Percentiles rank a stretch among this genome's conserved stretches.
phyloP scores from a whole-genome alignment of 2,113 vertebrate species.

The Pyxicephalus adspersus region DNA sequence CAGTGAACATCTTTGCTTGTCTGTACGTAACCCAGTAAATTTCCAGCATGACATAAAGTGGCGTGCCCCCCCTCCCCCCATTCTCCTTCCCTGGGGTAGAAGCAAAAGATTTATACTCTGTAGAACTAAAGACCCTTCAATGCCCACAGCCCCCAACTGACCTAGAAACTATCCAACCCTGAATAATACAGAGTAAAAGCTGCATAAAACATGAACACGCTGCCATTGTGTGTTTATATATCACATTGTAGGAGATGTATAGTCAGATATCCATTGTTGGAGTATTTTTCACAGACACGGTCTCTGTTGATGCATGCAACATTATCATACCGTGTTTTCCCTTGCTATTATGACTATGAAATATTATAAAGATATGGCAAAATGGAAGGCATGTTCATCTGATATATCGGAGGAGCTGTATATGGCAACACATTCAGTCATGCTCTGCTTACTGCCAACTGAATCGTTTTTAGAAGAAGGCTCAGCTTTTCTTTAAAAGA shows the following conservation, averaged over 20 bases:
- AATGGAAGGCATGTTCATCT: too few species aligned
- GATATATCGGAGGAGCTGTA: too few species aligned
- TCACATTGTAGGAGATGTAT: slow-evolving; percentile 26
- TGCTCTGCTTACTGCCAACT: too few species aligned
- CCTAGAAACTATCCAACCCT: slow-evolving; percentile 54
- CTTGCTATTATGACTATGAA: too few species aligned
- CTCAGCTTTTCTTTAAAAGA: too few species aligned
- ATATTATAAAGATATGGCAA: too few species aligned
- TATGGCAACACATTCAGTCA: too few species aligned
- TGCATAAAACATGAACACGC: slow-evolving; percentile 37
- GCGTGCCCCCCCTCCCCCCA: slow-evolving; percentile 14
- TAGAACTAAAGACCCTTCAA: slow-evolving; percentile 44
- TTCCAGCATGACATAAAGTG: slow-evolving; percentile 48
- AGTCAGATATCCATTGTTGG: background rate
- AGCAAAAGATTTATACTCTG: slow-evolving; percentile 48
- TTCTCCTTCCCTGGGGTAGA: slow-evolving; percentile 27
- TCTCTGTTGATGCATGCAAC: background rate
- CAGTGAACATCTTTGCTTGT: slow-evolving; percentile 14
- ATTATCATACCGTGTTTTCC: background rate
- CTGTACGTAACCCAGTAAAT: slow-evolving; percentile 34
- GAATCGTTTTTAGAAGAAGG: too few species aligned
- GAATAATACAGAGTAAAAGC: slow-evolving; percentile 42
- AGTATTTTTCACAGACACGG: background rate
- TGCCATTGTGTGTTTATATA: slow-evolving; percentile 39
- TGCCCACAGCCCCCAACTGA: slow-evolving; percentile 51